These are phyloP conservation scores for Apodemus sylvaticus DNA, from an alignment of 2,113 vertebrate genomes.

Conservation along the genomic window DNA sequence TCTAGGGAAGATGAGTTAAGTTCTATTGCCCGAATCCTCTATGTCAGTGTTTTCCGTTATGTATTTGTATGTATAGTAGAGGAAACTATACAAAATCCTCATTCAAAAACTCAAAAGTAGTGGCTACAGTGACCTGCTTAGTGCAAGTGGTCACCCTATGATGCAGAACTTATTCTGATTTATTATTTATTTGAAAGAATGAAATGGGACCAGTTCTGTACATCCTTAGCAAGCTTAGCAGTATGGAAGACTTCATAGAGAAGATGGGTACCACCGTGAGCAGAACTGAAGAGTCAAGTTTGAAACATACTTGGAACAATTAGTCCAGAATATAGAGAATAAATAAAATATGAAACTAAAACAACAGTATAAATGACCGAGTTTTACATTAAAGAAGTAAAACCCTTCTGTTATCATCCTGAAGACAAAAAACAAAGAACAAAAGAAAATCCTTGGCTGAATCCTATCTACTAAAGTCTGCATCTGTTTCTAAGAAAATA, in stretches of 20 bases:
- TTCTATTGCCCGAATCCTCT: neutral
- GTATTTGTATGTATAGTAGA: neutral
- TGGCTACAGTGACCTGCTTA: neutral
- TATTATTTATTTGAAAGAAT: neutral
- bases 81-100: neutral
- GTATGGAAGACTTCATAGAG: neutral
- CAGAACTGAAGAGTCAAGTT: neutral
- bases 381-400: neutral
- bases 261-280: neutral
- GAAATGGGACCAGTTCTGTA: neutral
- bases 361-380: neutral
- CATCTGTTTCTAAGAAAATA: neutral
- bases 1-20: neutral
- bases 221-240: neutral
- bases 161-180: neutral
- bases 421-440: neutral
- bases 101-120: neutral
- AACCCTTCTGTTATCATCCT: neutral
- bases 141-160: neutral
- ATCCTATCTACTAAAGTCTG: conserved; percentile 14
- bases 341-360: neutral
- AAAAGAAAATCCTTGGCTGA: neutral
- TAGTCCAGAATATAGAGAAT: neutral
- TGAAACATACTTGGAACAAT: neutral
- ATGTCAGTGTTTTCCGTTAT: neutral